Evolutionary conservation across 92 coral and sea anemone species (phyloP), one percentile per base, ranked within the genome.

Genomic region (Porites rus): DNA sequence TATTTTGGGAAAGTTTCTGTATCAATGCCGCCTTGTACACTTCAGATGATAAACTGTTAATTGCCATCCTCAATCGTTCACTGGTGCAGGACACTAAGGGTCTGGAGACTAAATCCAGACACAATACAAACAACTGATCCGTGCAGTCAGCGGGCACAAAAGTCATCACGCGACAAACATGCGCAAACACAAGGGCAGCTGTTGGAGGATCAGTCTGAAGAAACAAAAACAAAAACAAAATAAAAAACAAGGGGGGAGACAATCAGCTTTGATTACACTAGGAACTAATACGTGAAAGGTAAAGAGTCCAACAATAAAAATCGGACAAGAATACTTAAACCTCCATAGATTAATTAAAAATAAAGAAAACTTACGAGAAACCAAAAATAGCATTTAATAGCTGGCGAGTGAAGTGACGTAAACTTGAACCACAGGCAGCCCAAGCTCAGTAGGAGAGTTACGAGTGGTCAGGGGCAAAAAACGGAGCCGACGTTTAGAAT

Each of bases 71-170:
- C 56, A 94, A 50, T 65, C 59, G 77, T 28, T 80, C 93, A 24
- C 19, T 80, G 59, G 72, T 66, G 52, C 54, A 56, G 18, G 80
- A 70, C 16, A 59, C 58, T 18, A 90, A 71, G 10, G 88, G 90
- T 74, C 66, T 79, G 66, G 92, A 58, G 10, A 82, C 91, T 80
- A 93, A 79, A 60, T 94, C 93, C 78, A 94, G 72, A 10, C 88
- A 85, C 68, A 94, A 81, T 61, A 94, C 90, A 62, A 94, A 94
- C 53, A 94, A 62, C 64, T 94, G 96, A 68, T 94, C 96, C 51
- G 74, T 83, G 69, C 84, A 93, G 86, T 86, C 93, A 86, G 59
- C 85, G 22, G 96, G 85, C 16, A 88, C 90, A 54, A 77, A 71
- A 53, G 91, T 69, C 85, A 93, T 91, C 87, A 78, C 94, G 77